These are phyloP conservation scores for Tympanuchus pallidicinctus DNA, from an alignment of 2,113 vertebrate genomes.

Conservation along the genomic window DNA sequence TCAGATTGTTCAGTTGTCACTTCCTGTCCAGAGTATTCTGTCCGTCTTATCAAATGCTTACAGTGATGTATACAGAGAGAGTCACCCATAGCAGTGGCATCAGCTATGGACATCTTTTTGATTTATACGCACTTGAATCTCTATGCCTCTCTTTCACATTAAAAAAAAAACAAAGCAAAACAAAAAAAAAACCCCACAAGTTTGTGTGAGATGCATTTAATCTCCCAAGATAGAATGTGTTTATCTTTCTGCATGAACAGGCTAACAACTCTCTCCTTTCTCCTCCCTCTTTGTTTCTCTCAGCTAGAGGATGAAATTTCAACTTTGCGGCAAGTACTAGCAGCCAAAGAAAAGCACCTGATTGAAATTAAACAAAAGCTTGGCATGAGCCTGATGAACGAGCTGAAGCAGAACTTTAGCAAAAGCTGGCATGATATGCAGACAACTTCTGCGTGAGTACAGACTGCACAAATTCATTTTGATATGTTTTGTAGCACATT, in stretches of 20 bases:
- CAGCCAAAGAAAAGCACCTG: conserved; percentile 93
- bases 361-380: conserved; percentile 93
- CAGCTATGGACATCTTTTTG: neutral
- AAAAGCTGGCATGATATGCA: conserved; percentile 95
- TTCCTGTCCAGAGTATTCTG: neutral
- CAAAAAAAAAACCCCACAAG: too few species aligned
- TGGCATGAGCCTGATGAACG: conserved; percentile 88
- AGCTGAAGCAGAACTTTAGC: conserved; percentile 92
- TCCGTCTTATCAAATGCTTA: neutral
- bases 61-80: neutral
- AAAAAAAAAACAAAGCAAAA: neutral
- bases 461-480: neutral
- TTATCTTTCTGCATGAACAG: neutral
- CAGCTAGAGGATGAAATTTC: conserved; percentile 96
- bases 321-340: conserved; percentile 92
- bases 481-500: neutral
- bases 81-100: neutral
- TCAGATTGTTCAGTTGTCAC: neutral
- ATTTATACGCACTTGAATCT: neutral
- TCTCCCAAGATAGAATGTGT: neutral
- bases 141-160: neutral
- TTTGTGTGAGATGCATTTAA: neutral
- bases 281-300: neutral
- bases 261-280: neutral
- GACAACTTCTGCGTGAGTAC: conserved; percentile 92